Conservation (phyloP, 2,797 vertebrate genomes). For the Periparus ater region DNA sequence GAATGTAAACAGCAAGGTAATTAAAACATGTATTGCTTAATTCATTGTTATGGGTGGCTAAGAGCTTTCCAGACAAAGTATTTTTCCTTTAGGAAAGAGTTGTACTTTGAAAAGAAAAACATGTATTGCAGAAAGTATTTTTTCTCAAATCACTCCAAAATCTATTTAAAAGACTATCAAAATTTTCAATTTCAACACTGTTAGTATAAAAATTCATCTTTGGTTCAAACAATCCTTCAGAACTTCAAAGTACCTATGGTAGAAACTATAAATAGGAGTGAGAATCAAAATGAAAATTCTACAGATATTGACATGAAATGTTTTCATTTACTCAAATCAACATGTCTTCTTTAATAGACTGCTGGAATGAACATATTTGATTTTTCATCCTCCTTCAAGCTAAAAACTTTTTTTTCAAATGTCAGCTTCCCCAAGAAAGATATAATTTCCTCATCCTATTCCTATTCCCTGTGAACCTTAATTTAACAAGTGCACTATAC, state of each 20-base stretch:
- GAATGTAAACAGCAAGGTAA: conserved; percentile 36
- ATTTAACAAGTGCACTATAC: background rate
- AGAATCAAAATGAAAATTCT: background rate
- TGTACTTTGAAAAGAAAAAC: background rate
- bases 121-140: background rate
- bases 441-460: background rate
- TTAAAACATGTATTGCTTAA: conserved; percentile 13
- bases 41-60: background rate
- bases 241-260: background rate
- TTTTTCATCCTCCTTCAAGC: background rate
- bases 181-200: background rate
- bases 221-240: background rate
- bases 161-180: background rate
- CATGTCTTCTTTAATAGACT: background rate
- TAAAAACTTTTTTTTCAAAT: background rate
- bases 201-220: background rate
- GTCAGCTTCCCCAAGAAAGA: background rate
- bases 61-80: background rate
- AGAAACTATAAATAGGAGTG: background rate
- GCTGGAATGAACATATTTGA: background rate
- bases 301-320: background rate
- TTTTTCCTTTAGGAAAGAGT: conserved; percentile 4
- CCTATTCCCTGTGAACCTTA: background rate
- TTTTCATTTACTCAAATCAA: background rate
- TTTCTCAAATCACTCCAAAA: background rate